Conservation (phyloP, 2,888 invertebrate species). For the Lepidocyrtoides sp. region DNA sequence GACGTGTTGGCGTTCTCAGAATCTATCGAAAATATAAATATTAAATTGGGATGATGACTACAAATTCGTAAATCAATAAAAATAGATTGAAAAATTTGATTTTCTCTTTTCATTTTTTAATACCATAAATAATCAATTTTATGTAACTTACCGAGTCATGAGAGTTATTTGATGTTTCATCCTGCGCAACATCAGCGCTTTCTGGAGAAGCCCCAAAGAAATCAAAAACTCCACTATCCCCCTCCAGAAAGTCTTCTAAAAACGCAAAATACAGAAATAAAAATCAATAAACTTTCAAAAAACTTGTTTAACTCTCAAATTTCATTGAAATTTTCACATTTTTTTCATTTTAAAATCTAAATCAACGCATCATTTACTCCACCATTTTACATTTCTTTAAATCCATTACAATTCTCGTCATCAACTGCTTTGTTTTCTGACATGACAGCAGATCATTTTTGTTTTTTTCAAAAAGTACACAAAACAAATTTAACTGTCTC, state of each 20-base stretch:
- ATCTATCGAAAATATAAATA: slow-evolving; percentile 36
- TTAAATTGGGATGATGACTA: neutral
- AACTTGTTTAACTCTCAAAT: neutral
- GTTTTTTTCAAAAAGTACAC: too few relatives aligned
- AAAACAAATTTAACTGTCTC: too few relatives aligned
- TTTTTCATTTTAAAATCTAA: neutral
- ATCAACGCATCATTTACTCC: neutral
- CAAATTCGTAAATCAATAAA: neutral
- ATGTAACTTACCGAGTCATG: slow-evolving; percentile 72
- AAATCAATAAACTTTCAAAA: too few relatives aligned
- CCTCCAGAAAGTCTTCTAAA: slow-evolving; percentile 84
- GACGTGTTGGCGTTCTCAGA: slow-evolving; percentile 15
- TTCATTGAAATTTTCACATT: neutral
- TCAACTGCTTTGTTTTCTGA: too few relatives aligned
- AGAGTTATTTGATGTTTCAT: slow-evolving; percentile 69
- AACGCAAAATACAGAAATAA: neutral
- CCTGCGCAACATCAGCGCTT: slow-evolving; percentile 52
- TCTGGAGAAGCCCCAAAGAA: slow-evolving; percentile 78
- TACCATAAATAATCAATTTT: too few relatives aligned
- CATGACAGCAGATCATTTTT: too few relatives aligned
- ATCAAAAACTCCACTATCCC: slow-evolving; percentile 85
- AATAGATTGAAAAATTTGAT: neutral
- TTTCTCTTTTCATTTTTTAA: too few relatives aligned
- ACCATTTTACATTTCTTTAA: neutral
- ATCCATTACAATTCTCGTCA: too few relatives aligned